Evolutionary conservation across 2,888 invertebrate species (phyloP).

Genomic region (Phymatocera aterrima): DNA sequence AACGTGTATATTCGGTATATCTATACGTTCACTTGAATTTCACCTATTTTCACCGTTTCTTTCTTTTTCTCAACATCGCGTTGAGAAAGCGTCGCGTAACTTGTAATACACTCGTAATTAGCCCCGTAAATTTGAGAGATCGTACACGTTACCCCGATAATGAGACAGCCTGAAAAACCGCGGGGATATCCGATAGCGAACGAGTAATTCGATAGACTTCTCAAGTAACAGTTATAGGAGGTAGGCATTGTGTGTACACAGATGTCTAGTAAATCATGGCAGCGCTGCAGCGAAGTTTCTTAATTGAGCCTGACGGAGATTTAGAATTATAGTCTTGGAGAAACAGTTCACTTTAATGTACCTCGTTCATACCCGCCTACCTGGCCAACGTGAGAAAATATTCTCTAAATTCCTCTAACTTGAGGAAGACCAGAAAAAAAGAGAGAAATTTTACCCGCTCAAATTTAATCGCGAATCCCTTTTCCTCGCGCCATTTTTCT

Average conservation of each 20-base stretch:
- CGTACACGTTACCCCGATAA: slow-evolving; percentile 24
- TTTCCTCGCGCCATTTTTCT: too few species aligned
- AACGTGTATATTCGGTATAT: background rate
- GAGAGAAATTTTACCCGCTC: too few species aligned
- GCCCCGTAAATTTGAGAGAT: slow-evolving; percentile 15
- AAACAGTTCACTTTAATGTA: slow-evolving; percentile 17
- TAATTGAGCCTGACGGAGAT: slow-evolving; percentile 65
- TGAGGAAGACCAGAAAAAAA: too few species aligned
- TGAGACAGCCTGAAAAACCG: slow-evolving; percentile 14
- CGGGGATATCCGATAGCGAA: background rate
- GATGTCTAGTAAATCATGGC: slow-evolving; percentile 60
- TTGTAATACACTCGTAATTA: background rate
- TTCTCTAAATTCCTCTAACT: background rate
- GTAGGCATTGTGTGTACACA: too few species aligned
- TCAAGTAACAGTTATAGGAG: slow-evolving; percentile 45
- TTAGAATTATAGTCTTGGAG: slow-evolving; percentile 59
- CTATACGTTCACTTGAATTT: background rate
- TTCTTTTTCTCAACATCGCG: background rate
- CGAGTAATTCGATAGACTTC: slow-evolving; percentile 63
- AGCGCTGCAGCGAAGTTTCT: slow-evolving; percentile 59
- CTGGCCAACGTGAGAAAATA: background rate
- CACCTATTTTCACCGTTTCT: background rate
- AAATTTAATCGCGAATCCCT: too few species aligned
- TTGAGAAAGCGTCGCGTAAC: background rate
- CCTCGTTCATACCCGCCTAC: too few species aligned